Base-by-base conservation (phyloP, 2,888 invertebrate genomes). In the Euphydryas editha region DNA sequence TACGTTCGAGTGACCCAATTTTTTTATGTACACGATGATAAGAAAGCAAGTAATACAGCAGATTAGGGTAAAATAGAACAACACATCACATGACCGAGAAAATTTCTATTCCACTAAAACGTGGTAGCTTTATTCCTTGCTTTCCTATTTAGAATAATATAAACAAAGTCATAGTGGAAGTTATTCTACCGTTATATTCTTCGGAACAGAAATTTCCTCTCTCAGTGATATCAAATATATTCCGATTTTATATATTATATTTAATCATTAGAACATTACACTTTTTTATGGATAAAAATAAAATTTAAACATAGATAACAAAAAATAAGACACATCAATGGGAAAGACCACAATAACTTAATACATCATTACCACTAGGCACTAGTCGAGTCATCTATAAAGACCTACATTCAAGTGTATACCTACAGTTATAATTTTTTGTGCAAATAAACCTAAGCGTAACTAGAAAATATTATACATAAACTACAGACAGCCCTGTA, bases 191-290 rank as follows among this genome's bases (percentile, higher is more conserved):
- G 74, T 64, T 64, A 58, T 5, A 15, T 76, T 68, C 76, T 75
- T 75, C 75, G 87, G 89, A 92, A 92, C 92, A 92, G 92, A 92
- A 92, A 92, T 92, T 92, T 92, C 91, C 92, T 91, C 92, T 85
- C 77, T 78, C 75, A 81, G 88, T 89, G 87, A 86, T 73, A 65
- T 58, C 42, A 42, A 15, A 44, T 44, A 5, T 44, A n/a, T 58
- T 71, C 62, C 37, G 61, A 66, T 61, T 67, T 59, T 51, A 69
- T 65, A 70, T 67, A 60, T 69, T 71, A 49, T 67, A 66, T 71
- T 73, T 74, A 71, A 72, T 71, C 46, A 62, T 64, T 70, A 78
- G 71, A 71, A 74, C 59, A 76, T 66, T 39, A 62, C 68, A 71
- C 70, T 75, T 73, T 75, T 75, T 73, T 56, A 49, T 37, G 8